phyloP scores from a whole-genome alignment of 2,888 invertebrate genomes.

The Nomada goodeniana region DNA sequence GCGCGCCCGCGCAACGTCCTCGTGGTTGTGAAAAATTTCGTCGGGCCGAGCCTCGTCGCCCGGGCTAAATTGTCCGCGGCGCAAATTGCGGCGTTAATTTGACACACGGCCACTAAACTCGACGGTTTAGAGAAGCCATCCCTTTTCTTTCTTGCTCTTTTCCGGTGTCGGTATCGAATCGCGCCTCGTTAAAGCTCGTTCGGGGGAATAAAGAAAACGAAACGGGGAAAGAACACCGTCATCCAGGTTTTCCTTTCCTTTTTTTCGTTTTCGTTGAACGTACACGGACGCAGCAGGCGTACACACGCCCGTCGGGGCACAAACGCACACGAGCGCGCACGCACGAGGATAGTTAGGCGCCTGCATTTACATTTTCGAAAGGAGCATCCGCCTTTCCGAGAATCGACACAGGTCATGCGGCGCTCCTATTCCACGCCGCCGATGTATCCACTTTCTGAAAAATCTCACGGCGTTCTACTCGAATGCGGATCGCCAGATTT shows the following conservation, averaged over 20 bases:
- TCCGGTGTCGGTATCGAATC: neutral
- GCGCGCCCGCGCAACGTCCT: constrained; percentile 3
- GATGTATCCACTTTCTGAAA: constrained; percentile 52
- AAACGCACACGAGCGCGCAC: neutral
- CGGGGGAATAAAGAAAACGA: neutral
- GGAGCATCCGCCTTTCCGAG: constrained; percentile 71
- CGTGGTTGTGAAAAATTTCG: constrained; percentile 37
- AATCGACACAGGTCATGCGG: constrained; percentile 57
- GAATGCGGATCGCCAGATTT: neutral
- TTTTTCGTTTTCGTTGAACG: neutral
- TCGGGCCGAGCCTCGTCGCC: constrained; percentile 28
- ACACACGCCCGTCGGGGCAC: neutral
- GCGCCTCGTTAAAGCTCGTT: constrained; percentile 24
- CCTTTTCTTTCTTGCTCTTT: neutral
- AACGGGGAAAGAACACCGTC: neutral
- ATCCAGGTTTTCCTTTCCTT: neutral
- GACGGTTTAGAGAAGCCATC: constrained; percentile 9
- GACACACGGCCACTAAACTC: constrained; percentile 30
- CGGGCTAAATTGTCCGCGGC: constrained; percentile 36
- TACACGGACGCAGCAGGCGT: neutral
- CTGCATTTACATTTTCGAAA: constrained; percentile 73
- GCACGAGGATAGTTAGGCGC: constrained; percentile 47
- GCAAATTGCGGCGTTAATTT: constrained; percentile 53
- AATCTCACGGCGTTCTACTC: constrained; percentile 1
- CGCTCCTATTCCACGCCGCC: constrained; percentile 49